Base-by-base conservation (phyloP, 2,113 vertebrate genomes). In the Lamprologus ornatipinnis region DNA sequence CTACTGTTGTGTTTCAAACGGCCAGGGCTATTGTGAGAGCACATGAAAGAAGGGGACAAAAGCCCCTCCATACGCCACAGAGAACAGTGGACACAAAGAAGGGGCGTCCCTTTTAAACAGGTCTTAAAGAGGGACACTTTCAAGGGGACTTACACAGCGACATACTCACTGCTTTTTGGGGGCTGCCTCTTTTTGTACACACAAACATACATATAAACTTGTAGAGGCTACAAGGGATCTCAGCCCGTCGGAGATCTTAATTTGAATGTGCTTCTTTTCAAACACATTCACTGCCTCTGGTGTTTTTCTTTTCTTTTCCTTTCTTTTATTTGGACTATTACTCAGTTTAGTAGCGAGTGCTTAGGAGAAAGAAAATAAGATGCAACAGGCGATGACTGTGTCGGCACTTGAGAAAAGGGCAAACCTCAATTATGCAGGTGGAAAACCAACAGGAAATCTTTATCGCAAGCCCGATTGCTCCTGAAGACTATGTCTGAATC, bases 101-200 rank as follows among this genome's bases (percentile, higher is more conserved):
- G 93, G 95, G 96, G 96, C 93, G 95, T 97, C 96, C 96, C 96
- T 97, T 96, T 96, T 96, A 97, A 97, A 96, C 94, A 96, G 94
- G 91, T 93, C 94, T 95, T 96, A 93, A 94, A 93, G 92, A 94
- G 92, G 92, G 94, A 93, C 90, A 95, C 94, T 96, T 97, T 96
- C 95, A 97, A 96, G 92, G 94, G 89, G 94, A 94, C 94, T 96
- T 94, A 96, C 92, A 95, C 95, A 94, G 92, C 85, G 84, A 95
- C 94, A 90, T 95, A 92, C 95, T 95, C 95, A 47, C 93, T 93
- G 92, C 93, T 92, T 93, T 95, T 93, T 35, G 87, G 93, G 92
- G 73, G 75, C 92, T 94, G 93, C 94, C 93, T 94, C 93, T 95
- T 94, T 93, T 91, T 92, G 81, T 85, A 94, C 91, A 94, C 92